These are phyloP conservation scores for Pipa parva DNA, from an alignment of 2,113 vertebrate species.

Conservation along the genomic window DNA sequence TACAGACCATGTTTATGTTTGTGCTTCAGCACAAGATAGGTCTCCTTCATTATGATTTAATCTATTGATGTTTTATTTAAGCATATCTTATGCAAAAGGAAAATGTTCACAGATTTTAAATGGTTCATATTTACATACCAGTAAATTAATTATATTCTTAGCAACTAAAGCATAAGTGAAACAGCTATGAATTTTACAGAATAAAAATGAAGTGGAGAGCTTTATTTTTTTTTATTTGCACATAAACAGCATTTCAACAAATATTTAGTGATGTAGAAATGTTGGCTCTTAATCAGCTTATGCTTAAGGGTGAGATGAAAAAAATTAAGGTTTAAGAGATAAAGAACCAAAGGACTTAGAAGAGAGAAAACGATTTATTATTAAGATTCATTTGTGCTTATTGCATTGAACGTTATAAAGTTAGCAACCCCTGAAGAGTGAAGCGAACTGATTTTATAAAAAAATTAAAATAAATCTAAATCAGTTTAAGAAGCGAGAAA, in stretches of 20 bases:
- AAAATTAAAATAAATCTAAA: slow-evolving; percentile 37
- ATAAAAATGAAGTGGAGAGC: background rate
- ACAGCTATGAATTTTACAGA: slow-evolving; percentile 16
- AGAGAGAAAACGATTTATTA: slow-evolving; percentile 31
- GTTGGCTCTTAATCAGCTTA: slow-evolving; percentile 21
- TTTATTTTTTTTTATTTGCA: slow-evolving; percentile 5
- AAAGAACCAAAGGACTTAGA: background rate
- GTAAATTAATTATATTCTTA: background rate
- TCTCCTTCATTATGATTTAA: too few species aligned
- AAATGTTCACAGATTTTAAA: background rate
- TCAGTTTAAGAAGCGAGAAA: slow-evolving; percentile 30
- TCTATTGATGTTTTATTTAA: background rate
- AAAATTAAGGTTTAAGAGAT: slow-evolving; percentile 1
- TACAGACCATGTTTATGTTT: too few species aligned
- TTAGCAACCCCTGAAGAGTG: slow-evolving; percentile 28
- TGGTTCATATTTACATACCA: background rate
- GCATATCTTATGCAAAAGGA: background rate
- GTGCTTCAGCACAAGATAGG: too few species aligned
- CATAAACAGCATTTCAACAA: slow-evolving; percentile 19
- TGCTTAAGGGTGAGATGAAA: slow-evolving; percentile 1
- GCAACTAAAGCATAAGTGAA: background rate
- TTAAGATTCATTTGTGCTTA: slow-evolving; percentile 14
- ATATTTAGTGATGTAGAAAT: slow-evolving; percentile 25
- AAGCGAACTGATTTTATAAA: slow-evolving; percentile 34
- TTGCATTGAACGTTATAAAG: slow-evolving; percentile 32